Evolutionary conservation across 2,113 vertebrate species (phyloP).

Genomic region (Tinamus guttatus): DNA sequence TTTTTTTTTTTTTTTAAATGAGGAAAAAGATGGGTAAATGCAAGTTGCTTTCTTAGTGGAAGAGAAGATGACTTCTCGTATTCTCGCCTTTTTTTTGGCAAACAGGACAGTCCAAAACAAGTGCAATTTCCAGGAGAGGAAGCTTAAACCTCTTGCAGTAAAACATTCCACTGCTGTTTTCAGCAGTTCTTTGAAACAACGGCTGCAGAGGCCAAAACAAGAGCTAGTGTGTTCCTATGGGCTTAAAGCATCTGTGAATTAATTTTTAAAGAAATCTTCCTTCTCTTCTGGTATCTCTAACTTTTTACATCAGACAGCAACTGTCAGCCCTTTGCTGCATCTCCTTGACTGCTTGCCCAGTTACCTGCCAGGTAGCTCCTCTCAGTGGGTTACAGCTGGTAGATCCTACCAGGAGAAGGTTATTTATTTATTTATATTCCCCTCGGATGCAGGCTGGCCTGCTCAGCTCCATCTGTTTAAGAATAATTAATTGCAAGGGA

Average conservation of each 20-base stretch:
- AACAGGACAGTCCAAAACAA: slow-evolving; percentile 54
- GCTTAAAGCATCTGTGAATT: slow-evolving; percentile 39
- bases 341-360: background rate
- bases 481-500: slow-evolving; percentile 37
- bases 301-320: background rate
- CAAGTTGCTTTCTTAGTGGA: slow-evolving; percentile 14
- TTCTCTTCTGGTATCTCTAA: background rate
- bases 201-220: background rate
- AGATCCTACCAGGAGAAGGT: background rate
- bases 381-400: accelerated
- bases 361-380: background rate
- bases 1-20: background rate
- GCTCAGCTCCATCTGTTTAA: slow-evolving; percentile 31
- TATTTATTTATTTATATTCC: background rate
- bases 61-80: slow-evolving; percentile 36
- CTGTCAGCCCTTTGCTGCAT: background rate
- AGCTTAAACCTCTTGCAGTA: slow-evolving; percentile 64
- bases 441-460: accelerated
- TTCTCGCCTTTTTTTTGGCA: slow-evolving; percentile 52
- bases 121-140: slow-evolving; percentile 68
- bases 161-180: slow-evolving; percentile 72
- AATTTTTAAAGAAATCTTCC: background rate
- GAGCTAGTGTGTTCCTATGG: slow-evolving; percentile 29
- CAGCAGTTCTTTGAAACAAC: slow-evolving; percentile 70
- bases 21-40: background rate